A percentile compares a stretch with the other conserved stretches of the same genome.
Evolutionary conservation across 2,797 vertebrate species (phyloP).

Genomic region (Neoniphon sammara): DNA sequence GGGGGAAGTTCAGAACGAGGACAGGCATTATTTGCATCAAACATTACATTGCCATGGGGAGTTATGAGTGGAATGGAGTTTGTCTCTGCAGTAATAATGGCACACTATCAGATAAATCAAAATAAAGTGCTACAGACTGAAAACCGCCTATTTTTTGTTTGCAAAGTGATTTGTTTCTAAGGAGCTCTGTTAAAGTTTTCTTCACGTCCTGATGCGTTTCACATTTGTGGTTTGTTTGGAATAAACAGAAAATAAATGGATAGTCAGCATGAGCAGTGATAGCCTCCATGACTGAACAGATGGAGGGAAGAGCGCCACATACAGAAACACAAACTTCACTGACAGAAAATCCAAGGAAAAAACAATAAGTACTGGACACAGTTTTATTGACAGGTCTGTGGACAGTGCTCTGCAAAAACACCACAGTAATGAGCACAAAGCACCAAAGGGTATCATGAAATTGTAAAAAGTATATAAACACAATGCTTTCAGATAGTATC

Average conservation of each 20-base stretch:
- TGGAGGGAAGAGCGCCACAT: too few species aligned
- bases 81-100: slow-evolving; percentile 36
- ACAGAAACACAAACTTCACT: background rate
- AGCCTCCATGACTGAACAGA: too few species aligned
- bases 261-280: too few species aligned
- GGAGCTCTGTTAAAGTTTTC: background rate
- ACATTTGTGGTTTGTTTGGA: background rate
- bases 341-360: background rate
- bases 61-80: slow-evolving; percentile 14
- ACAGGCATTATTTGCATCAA: slow-evolving; percentile 61
- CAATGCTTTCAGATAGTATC: too few species aligned
- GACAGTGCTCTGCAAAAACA: too few species aligned
- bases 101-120: slow-evolving; percentile 46
- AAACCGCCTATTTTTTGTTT: slow-evolving; percentile 5
- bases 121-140: slow-evolving; percentile 22
- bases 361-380: too few species aligned
- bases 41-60: slow-evolving; percentile 50
- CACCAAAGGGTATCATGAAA: too few species aligned
- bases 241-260: too few species aligned
- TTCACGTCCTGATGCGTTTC: too few species aligned
- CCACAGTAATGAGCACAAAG: too few species aligned
- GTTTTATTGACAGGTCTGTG: too few species aligned
- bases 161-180: slow-evolving; percentile 5
- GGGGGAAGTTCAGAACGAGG: slow-evolving; percentile 65
- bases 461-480: too few species aligned